Evolutionary conservation across 2,113 vertebrate genomes (phyloP).

Genomic region (Barnardius zonarius): DNA sequence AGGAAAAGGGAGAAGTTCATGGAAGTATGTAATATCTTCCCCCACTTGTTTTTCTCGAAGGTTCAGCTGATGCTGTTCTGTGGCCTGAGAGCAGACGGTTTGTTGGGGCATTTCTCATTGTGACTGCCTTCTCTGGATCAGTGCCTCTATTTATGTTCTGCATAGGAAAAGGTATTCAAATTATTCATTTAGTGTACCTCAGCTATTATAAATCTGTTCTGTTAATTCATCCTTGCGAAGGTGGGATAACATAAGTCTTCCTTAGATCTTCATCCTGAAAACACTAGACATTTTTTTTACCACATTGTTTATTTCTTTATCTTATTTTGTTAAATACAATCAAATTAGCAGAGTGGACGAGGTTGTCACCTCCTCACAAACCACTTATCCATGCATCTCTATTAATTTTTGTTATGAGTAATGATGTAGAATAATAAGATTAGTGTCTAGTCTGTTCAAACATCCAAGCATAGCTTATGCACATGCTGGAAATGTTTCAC

Average conservation of each 20-base stretch:
- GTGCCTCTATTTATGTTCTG: background rate
- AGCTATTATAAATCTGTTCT: background rate
- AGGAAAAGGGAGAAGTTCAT: background rate
- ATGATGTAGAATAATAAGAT: background rate
- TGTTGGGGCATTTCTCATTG: background rate
- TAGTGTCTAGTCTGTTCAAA: background rate
- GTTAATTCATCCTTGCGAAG: background rate
- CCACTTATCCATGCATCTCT: background rate
- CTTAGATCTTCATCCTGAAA: background rate
- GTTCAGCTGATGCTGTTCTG: background rate
- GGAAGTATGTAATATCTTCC: background rate
- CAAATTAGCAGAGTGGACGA: background rate
- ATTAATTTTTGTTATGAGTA: background rate
- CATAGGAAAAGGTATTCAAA: constrained; percentile 24
- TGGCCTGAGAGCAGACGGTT: background rate
- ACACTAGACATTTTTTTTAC: background rate
- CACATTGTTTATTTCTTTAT: background rate
- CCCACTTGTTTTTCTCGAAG: background rate
- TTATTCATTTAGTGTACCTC: background rate
- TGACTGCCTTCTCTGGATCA: background rate
- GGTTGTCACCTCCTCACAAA: background rate
- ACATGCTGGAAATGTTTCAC: background rate
- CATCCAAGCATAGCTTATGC: background rate
- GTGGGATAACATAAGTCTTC: background rate
- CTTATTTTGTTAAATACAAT: background rate